Base-by-base conservation (phyloP, 2,797 vertebrate genomes). In the Anguilla anguilla region DNA sequence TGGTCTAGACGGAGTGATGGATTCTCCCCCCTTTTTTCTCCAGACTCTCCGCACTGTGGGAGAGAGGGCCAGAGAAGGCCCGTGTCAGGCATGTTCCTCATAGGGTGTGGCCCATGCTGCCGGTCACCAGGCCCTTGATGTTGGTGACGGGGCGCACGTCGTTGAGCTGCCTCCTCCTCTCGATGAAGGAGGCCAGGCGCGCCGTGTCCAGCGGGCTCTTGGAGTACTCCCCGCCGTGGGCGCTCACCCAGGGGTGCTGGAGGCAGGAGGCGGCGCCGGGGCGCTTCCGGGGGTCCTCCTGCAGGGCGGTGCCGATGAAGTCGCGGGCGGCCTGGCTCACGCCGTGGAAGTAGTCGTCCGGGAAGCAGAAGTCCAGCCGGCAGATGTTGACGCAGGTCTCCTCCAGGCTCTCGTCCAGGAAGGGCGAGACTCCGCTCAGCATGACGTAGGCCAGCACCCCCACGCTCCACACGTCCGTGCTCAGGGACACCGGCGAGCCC, bases 381-480 rank as follows among this genome's bases (percentile, higher is more conserved):
- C 98, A 99, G 87, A 99, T 98, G 0, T 99, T 99, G 92, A 98
- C 97, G 4, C 99, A 99, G 0, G 99, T 99, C 93, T 99, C 99
- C 91, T 99, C 99, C 6, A 96, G 97, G 59, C 98, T 99, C 90
- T 99, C 99, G 1, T 99, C 99, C 90, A 99, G 93, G 92, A 99
- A 99, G 0, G 99, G 99, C 11, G 99, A 99, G 6, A 99, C 98
- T 0, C 99, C 99, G 0, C 99, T 99, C 84, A 99, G 93, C 97
- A 97, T 97, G 89, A 99, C 96, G 0, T 99, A 99, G 0, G 97
- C 97, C 90, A 99, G 94, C 46, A 99, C 98, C 0, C 98, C 99
- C 0, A 98, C 92, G 90, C 98, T 99, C 99, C 99, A 99, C 91
- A 99, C 95, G 13, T 99, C 99, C 0, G 98, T 98, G 31, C 97